Evolutionary conservation across 1,140 invertebrate species (phyloP).

Genomic region (Teleopsis dalmanni): DNA sequence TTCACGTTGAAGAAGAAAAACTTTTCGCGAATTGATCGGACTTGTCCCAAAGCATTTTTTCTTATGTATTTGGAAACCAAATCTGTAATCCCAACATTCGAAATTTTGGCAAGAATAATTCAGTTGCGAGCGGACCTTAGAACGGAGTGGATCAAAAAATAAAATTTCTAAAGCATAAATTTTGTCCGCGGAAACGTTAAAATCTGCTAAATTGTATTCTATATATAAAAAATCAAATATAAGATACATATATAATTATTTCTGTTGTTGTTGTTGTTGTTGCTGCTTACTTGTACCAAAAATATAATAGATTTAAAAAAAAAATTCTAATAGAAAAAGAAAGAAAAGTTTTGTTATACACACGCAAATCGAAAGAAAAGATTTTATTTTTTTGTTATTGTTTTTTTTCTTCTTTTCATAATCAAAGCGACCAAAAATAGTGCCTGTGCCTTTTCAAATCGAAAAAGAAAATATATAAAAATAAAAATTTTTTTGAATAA

Average conservation of each 20-base stretch:
- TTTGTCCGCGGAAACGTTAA: conserved; percentile 43
- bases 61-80: no score
- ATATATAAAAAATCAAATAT: conserved; percentile 22
- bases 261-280: no score
- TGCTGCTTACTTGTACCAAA: conserved; percentile 35
- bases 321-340: conserved; percentile 23
- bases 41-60: no score
- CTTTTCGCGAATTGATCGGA: no score
- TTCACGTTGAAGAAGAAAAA: no score
- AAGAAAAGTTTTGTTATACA: conserved; percentile 28
- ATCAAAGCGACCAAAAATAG: no score
- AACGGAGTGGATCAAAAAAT: conserved; percentile 44
- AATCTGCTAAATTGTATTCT: conserved; percentile 25
- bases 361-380: conserved; percentile 1
- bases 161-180: conserved; percentile 36
- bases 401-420: conserved; percentile 5
- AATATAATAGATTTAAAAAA: conserved; percentile 12
- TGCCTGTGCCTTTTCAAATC: no score
- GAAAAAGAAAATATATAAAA: no score
- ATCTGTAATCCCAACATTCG: no score
- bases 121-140: conserved; percentile 46
- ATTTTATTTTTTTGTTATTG: background rate
- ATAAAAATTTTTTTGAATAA: no score
- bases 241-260: conserved; percentile 17
- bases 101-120: no score